Evolutionary conservation across 2,113 vertebrate genomes (phyloP).

Genomic region (Sinocyclocheilus rhinocerous): DNA sequence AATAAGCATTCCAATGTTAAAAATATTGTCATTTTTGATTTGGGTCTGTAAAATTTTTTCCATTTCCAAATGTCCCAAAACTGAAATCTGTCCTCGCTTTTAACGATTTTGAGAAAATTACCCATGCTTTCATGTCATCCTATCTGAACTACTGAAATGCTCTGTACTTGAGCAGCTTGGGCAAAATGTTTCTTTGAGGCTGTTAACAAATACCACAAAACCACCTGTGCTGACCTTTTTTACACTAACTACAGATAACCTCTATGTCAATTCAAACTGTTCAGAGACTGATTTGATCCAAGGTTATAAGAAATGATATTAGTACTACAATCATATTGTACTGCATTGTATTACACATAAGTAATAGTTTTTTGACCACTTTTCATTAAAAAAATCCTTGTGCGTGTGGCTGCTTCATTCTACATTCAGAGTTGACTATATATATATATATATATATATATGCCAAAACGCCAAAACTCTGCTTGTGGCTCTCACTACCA

Average conservation of each 20-base stretch:
- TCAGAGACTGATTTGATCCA: no score
- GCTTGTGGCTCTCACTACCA: not conserved
- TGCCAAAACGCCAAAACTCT: no score
- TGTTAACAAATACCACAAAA: no score
- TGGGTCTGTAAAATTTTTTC: not conserved
- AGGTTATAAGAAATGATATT: not conserved
- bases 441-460: no score
- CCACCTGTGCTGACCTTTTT: not conserved
- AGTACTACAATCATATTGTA: no score
- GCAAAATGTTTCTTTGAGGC: not conserved
- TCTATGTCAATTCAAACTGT: not conserved
- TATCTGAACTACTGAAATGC: not conserved
- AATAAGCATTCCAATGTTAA: not conserved
- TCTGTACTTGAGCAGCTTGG: not conserved
- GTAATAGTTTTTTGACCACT: not conserved
- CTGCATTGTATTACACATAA: no score
- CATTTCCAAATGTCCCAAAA: not conserved
- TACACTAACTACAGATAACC: not conserved
- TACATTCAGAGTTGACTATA: not conserved
- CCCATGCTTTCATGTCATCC: not conserved
- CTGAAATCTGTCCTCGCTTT: not conserved
- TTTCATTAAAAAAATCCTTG: not conserved
- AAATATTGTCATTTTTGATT: not conserved
- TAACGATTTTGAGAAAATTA: not conserved
- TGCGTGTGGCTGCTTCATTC: not conserved